Conservation (phyloP, 2,797 vertebrate genomes). For the Anomalospiza imberbis region DNA sequence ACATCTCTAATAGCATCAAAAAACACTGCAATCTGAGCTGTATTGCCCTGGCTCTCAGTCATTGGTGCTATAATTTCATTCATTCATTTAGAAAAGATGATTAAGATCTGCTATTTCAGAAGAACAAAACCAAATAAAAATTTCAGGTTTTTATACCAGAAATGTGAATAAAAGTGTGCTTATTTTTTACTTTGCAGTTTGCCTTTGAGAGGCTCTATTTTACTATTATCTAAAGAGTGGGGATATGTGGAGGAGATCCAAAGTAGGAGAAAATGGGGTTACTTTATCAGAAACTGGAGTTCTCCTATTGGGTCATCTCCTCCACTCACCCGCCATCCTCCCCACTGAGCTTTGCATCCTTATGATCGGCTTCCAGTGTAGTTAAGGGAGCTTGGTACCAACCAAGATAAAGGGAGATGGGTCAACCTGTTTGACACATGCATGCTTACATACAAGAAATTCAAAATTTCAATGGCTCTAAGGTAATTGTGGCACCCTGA, state of each 20-base stretch:
- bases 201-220: conserved; percentile 59
- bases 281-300: conserved; percentile 60
- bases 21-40: background rate
- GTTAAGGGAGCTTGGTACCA: conserved; percentile 64
- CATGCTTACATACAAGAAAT: conserved; percentile 70
- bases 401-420: conserved; percentile 66
- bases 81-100: background rate
- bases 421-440: conserved; percentile 72
- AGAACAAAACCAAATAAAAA: background rate
- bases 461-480: conserved; percentile 72
- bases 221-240: conserved; percentile 63
- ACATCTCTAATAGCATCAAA: background rate
- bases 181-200: conserved; percentile 60
- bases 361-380: conserved; percentile 67
- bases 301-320: conserved; percentile 65
- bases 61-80: background rate
- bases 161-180: conserved; percentile 2
- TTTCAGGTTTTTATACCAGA: background rate
- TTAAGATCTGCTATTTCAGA: background rate
- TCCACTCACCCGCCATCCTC: conserved; percentile 63
- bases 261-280: conserved; percentile 64
- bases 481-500: conserved; percentile 51
- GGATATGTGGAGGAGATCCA: conserved; percentile 65
- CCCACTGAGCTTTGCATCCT: conserved; percentile 66
- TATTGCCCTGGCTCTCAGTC: background rate